A percentile compares a stretch with the other conserved stretches of the same genome.
Conservation (phyloP, 1,140 invertebrate genomes). For the Drosophila mauritiana region DNA sequence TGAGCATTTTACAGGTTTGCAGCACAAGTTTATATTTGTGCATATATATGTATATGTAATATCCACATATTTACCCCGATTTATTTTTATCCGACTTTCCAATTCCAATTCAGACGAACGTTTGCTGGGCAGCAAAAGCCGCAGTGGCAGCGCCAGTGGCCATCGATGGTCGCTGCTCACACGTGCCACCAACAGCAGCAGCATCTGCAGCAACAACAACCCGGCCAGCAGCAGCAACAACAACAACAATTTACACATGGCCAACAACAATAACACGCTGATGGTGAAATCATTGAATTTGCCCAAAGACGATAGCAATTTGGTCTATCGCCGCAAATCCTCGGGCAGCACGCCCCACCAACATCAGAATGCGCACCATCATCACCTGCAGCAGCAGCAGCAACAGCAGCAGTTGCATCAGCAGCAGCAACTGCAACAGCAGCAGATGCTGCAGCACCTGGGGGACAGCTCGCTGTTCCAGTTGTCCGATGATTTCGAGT, state of each 20-base stretch:
- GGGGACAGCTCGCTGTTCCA: slow-evolving; percentile 67
- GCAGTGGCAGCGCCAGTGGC: slow-evolving; percentile 72
- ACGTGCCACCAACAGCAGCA: slow-evolving; percentile 26
- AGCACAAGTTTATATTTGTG: slow-evolving; percentile 49
- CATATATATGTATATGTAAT: background rate
- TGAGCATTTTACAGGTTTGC: slow-evolving; percentile 50
- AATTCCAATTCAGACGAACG: slow-evolving; percentile 60
- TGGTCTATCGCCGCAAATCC: slow-evolving; percentile 86
- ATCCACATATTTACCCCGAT: background rate
- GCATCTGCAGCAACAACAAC: slow-evolving; percentile 18
- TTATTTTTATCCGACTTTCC: slow-evolving; percentile 23
- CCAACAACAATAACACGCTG: slow-evolving; percentile 78
- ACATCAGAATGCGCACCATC: slow-evolving; percentile 35
- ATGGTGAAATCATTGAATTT: slow-evolving; percentile 81
- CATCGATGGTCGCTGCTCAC: slow-evolving; percentile 79
- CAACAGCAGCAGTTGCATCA: slow-evolving; percentile 49
- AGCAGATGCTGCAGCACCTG: slow-evolving; percentile 36
- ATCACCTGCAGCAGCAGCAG: slow-evolving; percentile 31
- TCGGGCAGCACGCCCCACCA: slow-evolving; percentile 86
- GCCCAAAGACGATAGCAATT: slow-evolving; percentile 85
- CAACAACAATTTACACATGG: slow-evolving; percentile 64
- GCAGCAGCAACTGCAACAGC: slow-evolving; percentile 37
- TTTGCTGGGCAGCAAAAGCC: slow-evolving; percentile 66
- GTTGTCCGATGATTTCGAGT: slow-evolving; percentile 78
- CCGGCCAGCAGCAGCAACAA: slow-evolving; percentile 49